phyloP scores from a whole-genome alignment of 2,113 vertebrate species.

The Ia io region DNA sequence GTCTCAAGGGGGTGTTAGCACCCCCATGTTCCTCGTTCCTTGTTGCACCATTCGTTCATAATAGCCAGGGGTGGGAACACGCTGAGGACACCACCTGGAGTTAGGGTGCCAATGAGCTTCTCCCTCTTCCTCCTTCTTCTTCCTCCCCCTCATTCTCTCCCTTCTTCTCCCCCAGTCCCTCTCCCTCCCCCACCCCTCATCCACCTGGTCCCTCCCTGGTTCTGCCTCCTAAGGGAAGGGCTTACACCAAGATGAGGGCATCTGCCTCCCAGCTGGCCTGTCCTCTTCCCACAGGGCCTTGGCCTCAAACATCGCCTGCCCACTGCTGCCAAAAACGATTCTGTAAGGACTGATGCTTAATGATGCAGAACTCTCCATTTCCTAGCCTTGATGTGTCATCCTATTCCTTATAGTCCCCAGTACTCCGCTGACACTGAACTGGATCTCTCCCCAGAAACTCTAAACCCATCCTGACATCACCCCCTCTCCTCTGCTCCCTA shows the following conservation, averaged over 20 bases:
- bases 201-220: not conserved
- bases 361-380: not conserved
- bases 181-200: not conserved
- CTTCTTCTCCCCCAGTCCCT: not conserved
- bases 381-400: not conserved
- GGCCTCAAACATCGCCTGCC: fast-evolving
- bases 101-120: not conserved
- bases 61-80: fast-evolving
- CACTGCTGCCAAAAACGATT: not conserved
- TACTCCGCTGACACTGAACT: not conserved
- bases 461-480: fast-evolving
- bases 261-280: not conserved
- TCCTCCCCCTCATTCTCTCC: not conserved
- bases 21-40: fast-evolving
- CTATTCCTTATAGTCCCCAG: fast-evolving
- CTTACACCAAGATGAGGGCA: fast-evolving
- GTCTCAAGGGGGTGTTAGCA: not conserved
- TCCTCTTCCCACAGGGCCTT: not conserved
- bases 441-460: not conserved
- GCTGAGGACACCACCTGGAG: fast-evolving
- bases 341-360: not conserved
- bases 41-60: fast-evolving
- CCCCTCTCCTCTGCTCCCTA: not conserved
- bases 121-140: not conserved
- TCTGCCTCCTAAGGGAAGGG: fast-evolving